Base-by-base conservation (phyloP, 2,797 vertebrate genomes). In the Eremophila alpestris region DNA sequence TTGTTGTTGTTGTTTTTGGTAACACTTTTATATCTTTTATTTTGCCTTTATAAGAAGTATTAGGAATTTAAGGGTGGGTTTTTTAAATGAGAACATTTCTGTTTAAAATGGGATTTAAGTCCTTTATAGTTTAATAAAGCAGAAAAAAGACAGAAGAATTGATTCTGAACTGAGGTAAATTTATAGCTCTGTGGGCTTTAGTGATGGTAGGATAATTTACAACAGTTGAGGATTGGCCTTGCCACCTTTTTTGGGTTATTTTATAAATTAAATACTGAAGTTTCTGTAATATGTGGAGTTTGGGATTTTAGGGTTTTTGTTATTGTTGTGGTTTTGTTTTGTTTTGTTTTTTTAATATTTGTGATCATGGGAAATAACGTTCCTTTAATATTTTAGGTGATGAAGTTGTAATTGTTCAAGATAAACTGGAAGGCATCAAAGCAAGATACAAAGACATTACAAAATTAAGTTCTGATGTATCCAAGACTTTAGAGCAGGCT, bases 371-470 rank as follows among this genome's bases (percentile, higher is more conserved):
- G 41, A 82, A 93, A 40, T 97, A 93, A 97, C 22, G 34, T 83
- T 30, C 41, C 30, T 96, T 95, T 98, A 81, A 52, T 92, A 88
- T 97, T 97, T 83, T 95, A 99, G 99, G 99, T 92, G 99, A 99
- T 94, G 99, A 99, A 98, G 99, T 99, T 93, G 95, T 99, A 83
- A 98, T 99, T 77, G 99, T 99, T 97, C 99, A 99, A 97, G 99
- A 99, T 93, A 99, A 99, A 96, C 97, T 99, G 93, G 99, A 99
- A 80, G 98, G 98, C 90, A 99, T 99, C 96, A 99, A 99, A 98
- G 96, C 97, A 1, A 98, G 99, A 89, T 99, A 99, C 89, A 98
- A 98, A 83, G 99, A 99, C 88, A 99, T 99, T 87, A 98, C 97
- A 56, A 98, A 98, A 29, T 95, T 99, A 97, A 99, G 99, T 92